Conservation (phyloP, 2,113 vertebrate genomes). For the Gobiocypris rarus region DNA sequence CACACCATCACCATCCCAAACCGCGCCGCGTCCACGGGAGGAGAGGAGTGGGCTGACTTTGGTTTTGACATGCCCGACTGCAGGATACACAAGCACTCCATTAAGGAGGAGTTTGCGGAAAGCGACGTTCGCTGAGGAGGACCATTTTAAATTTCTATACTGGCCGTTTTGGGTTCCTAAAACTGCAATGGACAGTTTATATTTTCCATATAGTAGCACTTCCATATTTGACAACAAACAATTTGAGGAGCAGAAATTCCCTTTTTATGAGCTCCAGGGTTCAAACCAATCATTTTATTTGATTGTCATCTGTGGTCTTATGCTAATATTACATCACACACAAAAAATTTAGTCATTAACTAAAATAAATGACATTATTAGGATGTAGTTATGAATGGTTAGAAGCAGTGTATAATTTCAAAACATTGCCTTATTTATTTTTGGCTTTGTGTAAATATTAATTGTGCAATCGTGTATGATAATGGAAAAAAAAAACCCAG, state of each 20-base stretch:
- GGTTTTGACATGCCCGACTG: slow-evolving; percentile 98
- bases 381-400: not conserved
- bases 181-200: slow-evolving; percentile 30
- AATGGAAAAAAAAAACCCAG: too few relatives aligned
- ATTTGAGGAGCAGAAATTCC: not conserved
- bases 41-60: slow-evolving; percentile 96
- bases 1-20: slow-evolving; percentile 99
- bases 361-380: not conserved
- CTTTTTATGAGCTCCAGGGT: not conserved
- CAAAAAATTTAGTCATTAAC: not conserved
- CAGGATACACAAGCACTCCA: slow-evolving; percentile 85
- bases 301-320: not conserved
- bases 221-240: slow-evolving; percentile 29
- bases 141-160: not conserved
- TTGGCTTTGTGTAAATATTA: slow-evolving; percentile 22
- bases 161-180: slow-evolving; percentile 7
- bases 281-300: not conserved
- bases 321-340: not conserved
- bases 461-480: slow-evolving; percentile 5
- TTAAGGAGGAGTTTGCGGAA: slow-evolving; percentile 95
- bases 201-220: slow-evolving; percentile 41
- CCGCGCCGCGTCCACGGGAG: slow-evolving; percentile 70
- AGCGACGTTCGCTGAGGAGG: slow-evolving; percentile 83
- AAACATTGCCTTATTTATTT: slow-evolving; percentile 16
- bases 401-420: not conserved